Evolutionary conservation across 2,888 invertebrate species (phyloP), one percentile per base, ranked within the genome.

Genomic region (Lasioglossum oenotherae): DNA sequence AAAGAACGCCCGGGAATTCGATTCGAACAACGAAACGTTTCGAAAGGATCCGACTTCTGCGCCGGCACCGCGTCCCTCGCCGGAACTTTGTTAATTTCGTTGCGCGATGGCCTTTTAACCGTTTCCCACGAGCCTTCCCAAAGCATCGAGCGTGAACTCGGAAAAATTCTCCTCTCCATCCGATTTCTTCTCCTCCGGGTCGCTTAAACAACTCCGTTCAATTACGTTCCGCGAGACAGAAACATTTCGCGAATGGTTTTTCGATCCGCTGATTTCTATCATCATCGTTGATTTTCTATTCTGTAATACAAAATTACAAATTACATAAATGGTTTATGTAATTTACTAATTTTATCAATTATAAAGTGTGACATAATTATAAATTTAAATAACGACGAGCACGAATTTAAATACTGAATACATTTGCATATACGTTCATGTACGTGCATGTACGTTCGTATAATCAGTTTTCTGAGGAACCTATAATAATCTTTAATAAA

Each of bases 31-130:
- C 44, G 60, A 27, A 79, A 31, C 72, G 19, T 5, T 35, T 46
- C 14, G 67, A 35, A 69, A 35, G 67, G 77, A 69, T 77, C 16
- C 46, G 16, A 31, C 67, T n/a, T n/a, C 57, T n/a, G 12, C n/a
- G n/a, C n/a, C 57, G 12, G n/a, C n/a, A n/a, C n/a, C 57, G n/a
- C 57, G 46, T 46, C 44, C 76, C 44, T 44, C 19, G 53, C 12
- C n/a, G 57, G 69, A 80, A 80, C 80, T 80, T 82, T 57, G 69
- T 74, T 80, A 80, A 82, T 80, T 82, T 60, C 38, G 46, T 60
- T 57, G 57, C 46, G 35, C 74, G 23, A 23, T n/a, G 12, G 5
- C 38, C 19, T 38, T 67, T 57, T 16, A 71, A 75, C 69, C n/a
- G 69, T 57, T 76, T 12, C 53, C 44, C 69, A 10, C 31, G 23